Evolutionary conservation across 2,888 invertebrate genomes (phyloP), one percentile per base, ranked within the genome.

Genomic region (Oegoconia quadripuncta): DNA sequence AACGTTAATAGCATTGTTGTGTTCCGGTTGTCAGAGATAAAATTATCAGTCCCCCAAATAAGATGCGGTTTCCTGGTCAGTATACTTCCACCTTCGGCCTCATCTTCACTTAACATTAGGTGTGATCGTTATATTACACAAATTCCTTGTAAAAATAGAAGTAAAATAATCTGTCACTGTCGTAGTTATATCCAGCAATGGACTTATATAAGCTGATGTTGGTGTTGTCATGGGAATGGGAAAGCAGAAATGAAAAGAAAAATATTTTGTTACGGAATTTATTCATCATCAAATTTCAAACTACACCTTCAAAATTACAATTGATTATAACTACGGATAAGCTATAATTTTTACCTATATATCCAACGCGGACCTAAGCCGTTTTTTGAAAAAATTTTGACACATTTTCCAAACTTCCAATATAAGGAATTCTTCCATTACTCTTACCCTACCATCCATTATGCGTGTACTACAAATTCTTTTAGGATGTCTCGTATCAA

Each of bases 271-370:
- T 67, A 74, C 60, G 63, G 71, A 74, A 76, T 84, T 86, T 86
- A 84, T 86, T 81, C 70, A 64, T 82, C 72, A 70, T 84, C 73
- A 80, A n/a, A 81, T 77, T 83, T 84, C 82, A 87, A 86, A 87
- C 86, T 87, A 87, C 86, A 84, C 79, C 75, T 81, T 81, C 79
- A 77, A 81, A 80, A 86, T 81, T 81, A 83, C 79, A 78, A 72
- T 82, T 79, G 82, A 81, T 83, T 84, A 84, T 80, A 81, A 83
- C 83, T 87, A 87, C 78, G 61, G n/a, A 64, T 80, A 87, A 82
- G 84, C 87, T 86, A 83, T 83, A 79, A 75, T 54, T 74, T 80
- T 81, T 75, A 82, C 66, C 80, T 82, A 82, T 74, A 18, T 61
- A 65, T 68, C 74, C 70, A 67, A 74, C 63, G 67, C 63, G 63